These are phyloP conservation scores for Oryzias woworae DNA, from an alignment of 2,113 vertebrate genomes.

Conservation along the genomic window DNA sequence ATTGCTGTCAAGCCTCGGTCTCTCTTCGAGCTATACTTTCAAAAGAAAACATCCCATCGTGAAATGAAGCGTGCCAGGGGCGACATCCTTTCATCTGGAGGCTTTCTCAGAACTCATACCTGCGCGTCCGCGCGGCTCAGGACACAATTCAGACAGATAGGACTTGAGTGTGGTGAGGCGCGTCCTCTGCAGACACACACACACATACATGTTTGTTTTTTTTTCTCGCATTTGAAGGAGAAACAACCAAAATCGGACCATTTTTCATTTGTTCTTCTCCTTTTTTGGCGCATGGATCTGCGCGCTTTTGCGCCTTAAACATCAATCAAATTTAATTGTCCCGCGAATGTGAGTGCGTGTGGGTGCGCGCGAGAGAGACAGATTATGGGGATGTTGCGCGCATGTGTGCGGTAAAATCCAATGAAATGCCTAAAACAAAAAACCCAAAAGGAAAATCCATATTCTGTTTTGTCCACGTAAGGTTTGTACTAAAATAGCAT, in stretches of 20 bases:
- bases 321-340: conserved; percentile 68
- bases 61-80: background rate
- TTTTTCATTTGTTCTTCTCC: no score
- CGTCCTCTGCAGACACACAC: conserved; percentile 73
- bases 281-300: no score
- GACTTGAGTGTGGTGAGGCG: conserved; percentile 50
- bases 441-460: conserved; percentile 40
- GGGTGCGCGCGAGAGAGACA: conserved; percentile 1
- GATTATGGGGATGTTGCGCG: background rate
- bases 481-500: conserved; percentile 36
- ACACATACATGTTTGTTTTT: background rate
- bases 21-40: conserved; percentile 25
- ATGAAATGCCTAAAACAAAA: conserved; percentile 1
- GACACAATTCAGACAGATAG: conserved; percentile 6
- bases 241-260: no score
- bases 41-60: conserved; percentile 9
- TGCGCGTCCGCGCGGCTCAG: background rate
- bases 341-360: conserved; percentile 28
- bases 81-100: no score
- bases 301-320: conserved; percentile 21
- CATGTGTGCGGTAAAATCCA: background rate
- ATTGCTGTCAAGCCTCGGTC: conserved; percentile 15
- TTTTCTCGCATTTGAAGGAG: background rate
- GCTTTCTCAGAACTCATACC: conserved; percentile 2
- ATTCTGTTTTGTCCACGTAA: conserved; percentile 27